These are phyloP conservation scores for Anoura caudifer DNA, from an alignment of 2,113 vertebrate species.

Conservation along the genomic window DNA sequence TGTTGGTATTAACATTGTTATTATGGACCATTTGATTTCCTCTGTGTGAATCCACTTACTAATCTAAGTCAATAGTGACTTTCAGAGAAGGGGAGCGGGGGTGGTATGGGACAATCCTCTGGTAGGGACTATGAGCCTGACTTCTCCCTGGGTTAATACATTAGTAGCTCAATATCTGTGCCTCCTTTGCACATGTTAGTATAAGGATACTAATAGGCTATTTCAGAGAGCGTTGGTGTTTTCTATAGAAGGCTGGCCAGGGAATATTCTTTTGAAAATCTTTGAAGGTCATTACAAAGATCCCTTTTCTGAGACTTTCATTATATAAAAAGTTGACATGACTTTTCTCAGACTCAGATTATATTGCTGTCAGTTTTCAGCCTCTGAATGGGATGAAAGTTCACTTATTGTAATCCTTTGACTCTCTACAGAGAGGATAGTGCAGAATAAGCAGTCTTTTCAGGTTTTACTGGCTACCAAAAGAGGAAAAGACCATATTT, in stretches of 20 bases:
- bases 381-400: neutral
- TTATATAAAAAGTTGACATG: rapidly evolving
- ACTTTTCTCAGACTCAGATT: neutral
- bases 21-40: neutral
- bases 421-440: neutral
- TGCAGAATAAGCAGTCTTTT: neutral
- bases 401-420: neutral
- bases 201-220: constrained; percentile 49
- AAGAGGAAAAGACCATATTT: neutral
- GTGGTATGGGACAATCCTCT: constrained; percentile 55
- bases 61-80: constrained; percentile 61
- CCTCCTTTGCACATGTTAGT: constrained; percentile 49
- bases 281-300: constrained; percentile 9
- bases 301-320: neutral
- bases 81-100: constrained; percentile 65
- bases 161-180: constrained; percentile 26
- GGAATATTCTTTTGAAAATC: neutral
- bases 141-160: constrained; percentile 47
- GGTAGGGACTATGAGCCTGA: constrained; percentile 65
- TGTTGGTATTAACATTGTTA: neutral
- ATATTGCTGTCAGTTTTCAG: neutral
- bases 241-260: neutral
- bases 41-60: constrained; percentile 60
- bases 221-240: neutral
- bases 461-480: neutral